phyloP scores from a whole-genome alignment of 1,140 invertebrate species.

The Homalodisca vitripennis region DNA sequence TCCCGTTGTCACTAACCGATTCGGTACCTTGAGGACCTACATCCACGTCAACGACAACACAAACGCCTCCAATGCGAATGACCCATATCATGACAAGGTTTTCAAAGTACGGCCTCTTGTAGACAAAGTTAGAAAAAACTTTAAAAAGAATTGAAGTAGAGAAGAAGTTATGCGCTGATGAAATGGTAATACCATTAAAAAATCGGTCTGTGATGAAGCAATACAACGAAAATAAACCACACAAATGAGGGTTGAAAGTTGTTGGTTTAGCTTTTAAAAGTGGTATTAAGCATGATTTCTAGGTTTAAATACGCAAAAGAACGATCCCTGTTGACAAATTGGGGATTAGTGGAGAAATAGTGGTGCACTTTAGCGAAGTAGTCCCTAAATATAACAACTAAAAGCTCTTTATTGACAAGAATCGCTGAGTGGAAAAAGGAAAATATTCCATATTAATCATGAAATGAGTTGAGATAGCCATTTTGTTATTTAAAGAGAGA shows the following conservation, averaged over 20 bases:
- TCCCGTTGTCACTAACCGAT: slow-evolving; percentile 39
- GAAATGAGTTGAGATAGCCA: too few species aligned
- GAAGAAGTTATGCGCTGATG: slow-evolving; percentile 25
- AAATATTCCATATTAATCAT: too few species aligned
- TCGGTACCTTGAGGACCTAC: slow-evolving; percentile 43
- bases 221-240: slow-evolving; percentile 46
- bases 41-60: slow-evolving; percentile 45
- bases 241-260: slow-evolving; percentile 44
- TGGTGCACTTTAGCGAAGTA: slow-evolving; percentile 28
- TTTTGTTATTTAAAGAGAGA: too few species aligned
- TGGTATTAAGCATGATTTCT: slow-evolving; percentile 35
- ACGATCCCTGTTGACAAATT: slow-evolving; percentile 23
- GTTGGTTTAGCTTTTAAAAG: slow-evolving; percentile 23
- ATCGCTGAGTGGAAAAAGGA: too few species aligned
- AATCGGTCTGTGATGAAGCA: slow-evolving; percentile 36
- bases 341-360: slow-evolving; percentile 30
- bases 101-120: slow-evolving; percentile 28
- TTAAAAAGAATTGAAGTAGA: neutral
- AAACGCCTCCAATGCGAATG: slow-evolving; percentile 36
- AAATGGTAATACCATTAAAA: slow-evolving; percentile 41
- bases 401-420: slow-evolving; percentile 38
- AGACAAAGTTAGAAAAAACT: slow-evolving; percentile 38
- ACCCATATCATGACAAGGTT: slow-evolving; percentile 31
- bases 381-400: slow-evolving; percentile 30
- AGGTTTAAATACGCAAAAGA: slow-evolving; percentile 32